phyloP scores from a whole-genome alignment of 1,140 invertebrate species.

The Zophobas atratus region DNA sequence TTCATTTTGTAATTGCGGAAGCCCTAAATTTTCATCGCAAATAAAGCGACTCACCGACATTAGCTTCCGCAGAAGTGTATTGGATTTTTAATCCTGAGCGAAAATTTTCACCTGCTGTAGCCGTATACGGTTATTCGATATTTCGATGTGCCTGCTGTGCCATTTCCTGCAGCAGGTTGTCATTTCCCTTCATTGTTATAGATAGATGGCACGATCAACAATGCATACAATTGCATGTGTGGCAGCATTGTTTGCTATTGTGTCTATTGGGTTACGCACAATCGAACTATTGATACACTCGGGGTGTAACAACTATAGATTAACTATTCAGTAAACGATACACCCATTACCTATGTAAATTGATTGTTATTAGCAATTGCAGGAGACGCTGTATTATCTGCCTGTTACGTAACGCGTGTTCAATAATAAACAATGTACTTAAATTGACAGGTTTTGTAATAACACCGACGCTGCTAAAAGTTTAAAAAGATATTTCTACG shows the following conservation, averaged over 20 bases:
- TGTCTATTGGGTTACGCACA: conserved; percentile 59
- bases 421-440: background rate
- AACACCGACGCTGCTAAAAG: background rate
- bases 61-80: background rate
- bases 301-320: conserved; percentile 64
- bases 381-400: conserved; percentile 23
- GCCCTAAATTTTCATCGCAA: background rate
- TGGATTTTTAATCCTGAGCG: background rate
- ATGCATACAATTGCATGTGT: conserved; percentile 65
- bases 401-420: conserved; percentile 15
- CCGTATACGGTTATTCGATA: background rate
- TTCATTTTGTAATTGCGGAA: conserved; percentile 37
- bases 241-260: conserved; percentile 60
- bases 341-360: conserved; percentile 64
- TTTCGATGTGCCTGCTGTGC: conserved; percentile 43
- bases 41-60: background rate
- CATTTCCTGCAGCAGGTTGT: conserved; percentile 62
- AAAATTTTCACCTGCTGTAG: background rate
- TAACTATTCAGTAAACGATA: conserved; percentile 65
- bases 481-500: background rate
- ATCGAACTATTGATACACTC: conserved; percentile 62
- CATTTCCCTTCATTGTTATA: conserved; percentile 62
- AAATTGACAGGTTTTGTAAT: background rate
- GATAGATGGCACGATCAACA: conserved; percentile 62
- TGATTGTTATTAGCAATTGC: conserved; percentile 61